Evolutionary conservation across 2,888 invertebrate species (phyloP).

Genomic region (Athalia rosae): DNA sequence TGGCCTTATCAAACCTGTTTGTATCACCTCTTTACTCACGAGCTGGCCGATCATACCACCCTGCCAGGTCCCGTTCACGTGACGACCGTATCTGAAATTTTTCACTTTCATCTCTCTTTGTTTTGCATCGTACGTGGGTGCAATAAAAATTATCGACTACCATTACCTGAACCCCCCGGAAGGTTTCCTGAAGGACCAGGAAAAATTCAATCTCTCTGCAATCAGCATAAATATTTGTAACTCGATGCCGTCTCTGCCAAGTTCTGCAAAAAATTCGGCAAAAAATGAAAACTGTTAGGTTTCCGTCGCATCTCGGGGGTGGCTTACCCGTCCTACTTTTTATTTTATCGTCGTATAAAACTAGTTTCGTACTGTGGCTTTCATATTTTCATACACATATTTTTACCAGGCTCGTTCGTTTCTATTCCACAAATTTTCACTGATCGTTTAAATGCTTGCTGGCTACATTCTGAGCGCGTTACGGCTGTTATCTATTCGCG

Average conservation of each 20-base stretch:
- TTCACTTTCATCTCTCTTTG: not conserved
- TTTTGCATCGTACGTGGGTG: not conserved
- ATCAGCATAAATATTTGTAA: conserved; percentile 61
- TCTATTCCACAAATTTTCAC: too few relatives aligned
- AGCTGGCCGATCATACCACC: conserved; percentile 65
- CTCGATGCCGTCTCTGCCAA: conserved; percentile 66
- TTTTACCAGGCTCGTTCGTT: too few relatives aligned
- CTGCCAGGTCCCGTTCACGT: conserved; percentile 57
- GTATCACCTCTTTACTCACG: conserved; percentile 55
- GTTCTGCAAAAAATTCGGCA: conserved; percentile 51
- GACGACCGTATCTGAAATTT: conserved; percentile 60
- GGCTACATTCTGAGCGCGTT: too few relatives aligned
- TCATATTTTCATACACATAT: too few relatives aligned
- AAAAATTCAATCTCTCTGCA: conserved; percentile 65
- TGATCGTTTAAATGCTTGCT: too few relatives aligned
- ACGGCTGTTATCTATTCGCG: too few relatives aligned
- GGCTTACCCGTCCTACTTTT: not conserved
- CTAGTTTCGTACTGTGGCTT: too few relatives aligned
- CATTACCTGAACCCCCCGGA: conserved; percentile 56
- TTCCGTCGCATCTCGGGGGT: not conserved
- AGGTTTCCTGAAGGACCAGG: conserved; percentile 61
- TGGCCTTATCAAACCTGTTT: conserved; percentile 7
- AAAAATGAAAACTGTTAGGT: conserved; percentile 22
- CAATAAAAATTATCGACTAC: not conserved
- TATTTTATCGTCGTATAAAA: too few relatives aligned